Evolutionary conservation across 2,797 vertebrate species (phyloP), one percentile per base, ranked within the genome.

Genomic region (Sciurus carolinensis): DNA sequence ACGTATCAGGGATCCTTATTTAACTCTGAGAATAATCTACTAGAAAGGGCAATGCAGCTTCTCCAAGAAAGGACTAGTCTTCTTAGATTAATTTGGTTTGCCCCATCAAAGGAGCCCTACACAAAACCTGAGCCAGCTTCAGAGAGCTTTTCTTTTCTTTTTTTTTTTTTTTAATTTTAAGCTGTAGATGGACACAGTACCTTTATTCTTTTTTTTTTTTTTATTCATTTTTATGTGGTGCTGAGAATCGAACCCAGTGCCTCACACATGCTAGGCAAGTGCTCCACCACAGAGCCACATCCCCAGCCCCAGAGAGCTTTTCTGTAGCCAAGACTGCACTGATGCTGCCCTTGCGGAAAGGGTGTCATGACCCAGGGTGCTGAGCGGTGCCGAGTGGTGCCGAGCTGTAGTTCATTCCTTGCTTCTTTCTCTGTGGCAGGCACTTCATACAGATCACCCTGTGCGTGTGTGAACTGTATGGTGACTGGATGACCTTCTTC

Each of bases 381-480:
- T 20, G 2, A 0, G 8, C 36, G 36, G 36, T 36, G 39, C 39
- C 39, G 39, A 39, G 39, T 26, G 33, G 42, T 3, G 10, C 64
- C 1, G 0, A 5, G 44, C 54, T 39, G 11, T 20, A 1, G 39
- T 62, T 96, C 26, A 67, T 0, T 8, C 3, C 2, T 17, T 10
- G n/a, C 88, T 67, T 24, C 64, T 71, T 13, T 95, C 73, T 62
- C 13, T 92, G 52, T 95, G 87, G 39, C 96, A 99, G 99, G 97
- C 99, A 99, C 96, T 99, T 99, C 83, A 11, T 99, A 67, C 99
- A 99, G 98, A 98, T 99, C 28, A 71, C 97, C 5, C 96, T 98
- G 59, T 98, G 98, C 8, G 98, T 99, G 71, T 99, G 99, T 71
- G 99, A 99, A 96, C 91, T 99, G 26, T 98, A 98, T 7, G 98